Percentiles rank a stretch among this genome's conserved stretches.
Conservation (phyloP, 2,888 invertebrate genomes). For the Morpho deidamia region DNA sequence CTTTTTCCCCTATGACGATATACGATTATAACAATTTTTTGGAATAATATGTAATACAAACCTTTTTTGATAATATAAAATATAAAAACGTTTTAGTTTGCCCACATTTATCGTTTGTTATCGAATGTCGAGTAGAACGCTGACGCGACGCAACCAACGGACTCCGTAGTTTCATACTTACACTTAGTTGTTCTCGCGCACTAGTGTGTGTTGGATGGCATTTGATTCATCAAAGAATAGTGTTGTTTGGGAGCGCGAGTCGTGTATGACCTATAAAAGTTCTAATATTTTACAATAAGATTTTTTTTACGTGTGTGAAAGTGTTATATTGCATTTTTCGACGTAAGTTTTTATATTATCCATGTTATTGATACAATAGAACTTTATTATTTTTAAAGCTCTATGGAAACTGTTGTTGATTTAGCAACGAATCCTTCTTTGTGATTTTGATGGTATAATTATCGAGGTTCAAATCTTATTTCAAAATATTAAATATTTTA, state of each 20-base stretch:
- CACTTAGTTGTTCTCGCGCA: conserved; percentile 24
- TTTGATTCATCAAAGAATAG: conserved; percentile 5
- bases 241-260: conserved; percentile 9
- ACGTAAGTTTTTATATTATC: neutral
- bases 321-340: neutral
- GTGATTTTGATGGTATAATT: no score
- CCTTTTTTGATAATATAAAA: no score
- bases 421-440: no score
- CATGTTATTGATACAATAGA: neutral
- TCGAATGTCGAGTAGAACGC: conserved; percentile 12
- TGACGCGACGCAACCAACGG: conserved; percentile 5
- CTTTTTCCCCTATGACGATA: no score
- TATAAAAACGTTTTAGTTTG: neutral
- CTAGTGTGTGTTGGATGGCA: conserved; percentile 19
- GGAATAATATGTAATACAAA: no score
- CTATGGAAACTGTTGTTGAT: no score
- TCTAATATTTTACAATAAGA: conserved; percentile 3
- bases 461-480: no score
- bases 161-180: neutral
- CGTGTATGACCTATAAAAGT: conserved; percentile 9
- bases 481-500: no score
- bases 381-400: neutral
- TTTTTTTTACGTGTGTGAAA: conserved; percentile 5
- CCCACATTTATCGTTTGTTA: conserved; percentile 22
- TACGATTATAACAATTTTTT: no score